Evolutionary conservation across 2,888 invertebrate genomes (phyloP), one percentile per base, ranked within the genome.

Genomic region (Ophraella communa): DNA sequence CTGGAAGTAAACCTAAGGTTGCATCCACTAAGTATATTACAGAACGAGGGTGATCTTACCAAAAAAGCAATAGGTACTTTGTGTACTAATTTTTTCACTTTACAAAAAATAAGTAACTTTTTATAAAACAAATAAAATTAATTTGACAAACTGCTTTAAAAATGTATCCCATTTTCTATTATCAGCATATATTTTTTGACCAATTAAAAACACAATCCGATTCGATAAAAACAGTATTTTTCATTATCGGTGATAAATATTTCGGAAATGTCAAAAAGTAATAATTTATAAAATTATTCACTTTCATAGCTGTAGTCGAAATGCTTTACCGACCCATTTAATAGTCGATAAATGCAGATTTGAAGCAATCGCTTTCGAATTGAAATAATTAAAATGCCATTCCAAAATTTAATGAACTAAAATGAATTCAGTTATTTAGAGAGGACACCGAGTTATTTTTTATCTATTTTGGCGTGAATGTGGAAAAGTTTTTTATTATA

Each of bases 321-420:
- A 23, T 47, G 47, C 20, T 45, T 5, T 1, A 45, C 45, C 21
- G 11, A 45, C 20, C 11, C 21, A 47, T 47, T 21, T 47, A 7
- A 21, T 47, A 47, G 21, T 21, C 47, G 23, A 47, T 47, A 23
- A 47, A 47, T 47, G 47, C 23, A 21, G 47, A 47, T 47, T 21
- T 21, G 47, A 4, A 47, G 21, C 47, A 21, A 23, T 47, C 4
- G 21, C 47, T 47, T n/a, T 47, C 47, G 47, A 23, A 47, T 47
- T 21, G 23, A 21, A 47, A 23, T 47, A 47, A 47, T 47, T 47
- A 47, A 47, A 47, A 47, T 23, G n/a, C 47, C 11, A 47, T 47
- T 47, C n/a, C 47, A 17, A n/a, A n/a, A n/a, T 47, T 47, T 47
- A 47, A 47, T 47, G 47, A 47, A 47, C 47, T 21, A n/a, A 47